Evolutionary conservation across 2,797 vertebrate genomes (phyloP).

Genomic region (Anguilla obscura): DNA sequence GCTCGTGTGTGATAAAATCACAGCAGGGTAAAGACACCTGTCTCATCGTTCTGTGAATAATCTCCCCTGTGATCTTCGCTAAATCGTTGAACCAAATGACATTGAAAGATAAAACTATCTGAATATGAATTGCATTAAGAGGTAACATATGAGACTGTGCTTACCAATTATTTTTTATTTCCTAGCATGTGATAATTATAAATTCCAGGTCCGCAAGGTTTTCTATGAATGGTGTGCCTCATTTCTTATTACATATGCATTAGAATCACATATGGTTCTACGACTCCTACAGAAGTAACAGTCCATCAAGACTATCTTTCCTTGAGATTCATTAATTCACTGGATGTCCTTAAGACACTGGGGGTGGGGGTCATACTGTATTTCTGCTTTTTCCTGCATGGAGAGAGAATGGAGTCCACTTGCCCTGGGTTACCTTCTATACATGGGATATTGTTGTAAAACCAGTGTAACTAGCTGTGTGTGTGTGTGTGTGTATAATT

Average conservation of each 20-base stretch:
- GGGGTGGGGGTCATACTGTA: conserved; percentile 53
- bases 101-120: conserved; percentile 2
- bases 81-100: background rate
- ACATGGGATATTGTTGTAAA: conserved; percentile 62
- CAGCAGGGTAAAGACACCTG: background rate
- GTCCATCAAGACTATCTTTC: conserved; percentile 47
- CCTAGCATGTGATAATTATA: background rate
- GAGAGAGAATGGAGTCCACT: conserved; percentile 58
- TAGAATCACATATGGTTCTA: background rate
- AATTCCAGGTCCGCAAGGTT: background rate
- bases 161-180: background rate
- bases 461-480: conserved; percentile 50
- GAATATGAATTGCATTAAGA: background rate
- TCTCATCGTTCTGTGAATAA: background rate
- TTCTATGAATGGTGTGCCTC: background rate
- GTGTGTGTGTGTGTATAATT: conserved; percentile 27
- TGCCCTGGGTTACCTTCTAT: conserved; percentile 71
- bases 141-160: background rate
- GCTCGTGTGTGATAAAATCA: background rate
- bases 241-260: background rate
- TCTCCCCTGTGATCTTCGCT: background rate
- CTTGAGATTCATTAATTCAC: conserved; percentile 64
- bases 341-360: conserved; percentile 55
- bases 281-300: background rate
- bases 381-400: conserved; percentile 69